phyloP scores from a whole-genome alignment of 2,113 vertebrate genomes.

The Sphaerodactylus townsendi region DNA sequence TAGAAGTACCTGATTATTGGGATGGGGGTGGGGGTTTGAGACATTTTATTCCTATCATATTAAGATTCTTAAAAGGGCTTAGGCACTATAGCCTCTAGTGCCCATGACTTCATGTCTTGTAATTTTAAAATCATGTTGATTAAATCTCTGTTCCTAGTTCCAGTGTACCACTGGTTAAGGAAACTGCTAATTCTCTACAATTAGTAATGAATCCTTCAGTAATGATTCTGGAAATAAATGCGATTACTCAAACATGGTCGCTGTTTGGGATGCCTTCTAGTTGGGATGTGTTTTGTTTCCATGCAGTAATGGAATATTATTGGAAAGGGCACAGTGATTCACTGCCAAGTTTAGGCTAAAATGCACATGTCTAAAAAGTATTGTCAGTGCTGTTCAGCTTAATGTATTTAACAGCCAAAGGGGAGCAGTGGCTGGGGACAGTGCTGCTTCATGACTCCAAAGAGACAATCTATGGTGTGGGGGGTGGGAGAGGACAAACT shows the following conservation, averaged over 20 bases:
- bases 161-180: not conserved
- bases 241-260: not conserved
- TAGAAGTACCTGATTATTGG: too few relatives aligned
- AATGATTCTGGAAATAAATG: not conserved
- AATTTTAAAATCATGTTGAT: not conserved
- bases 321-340: not conserved
- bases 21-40: too few relatives aligned
- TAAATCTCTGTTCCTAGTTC: not conserved
- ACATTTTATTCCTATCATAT: too few relatives aligned
- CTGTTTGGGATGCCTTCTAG: not conserved
- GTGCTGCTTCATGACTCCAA: too few relatives aligned
- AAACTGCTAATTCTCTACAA: not conserved
- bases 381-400: not conserved
- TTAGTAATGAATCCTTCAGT: not conserved
- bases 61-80: too few relatives aligned
- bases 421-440: too few relatives aligned
- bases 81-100: not conserved
- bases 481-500: too few relatives aligned
- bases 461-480: too few relatives aligned
- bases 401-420: not conserved
- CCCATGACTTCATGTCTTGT: not conserved
- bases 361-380: not conserved
- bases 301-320: not conserved
- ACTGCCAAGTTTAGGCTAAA: not conserved
- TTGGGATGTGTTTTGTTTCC: not conserved